phyloP scores from a whole-genome alignment of 2,888 invertebrate species.

The Acanthacorydalis orientalis region DNA sequence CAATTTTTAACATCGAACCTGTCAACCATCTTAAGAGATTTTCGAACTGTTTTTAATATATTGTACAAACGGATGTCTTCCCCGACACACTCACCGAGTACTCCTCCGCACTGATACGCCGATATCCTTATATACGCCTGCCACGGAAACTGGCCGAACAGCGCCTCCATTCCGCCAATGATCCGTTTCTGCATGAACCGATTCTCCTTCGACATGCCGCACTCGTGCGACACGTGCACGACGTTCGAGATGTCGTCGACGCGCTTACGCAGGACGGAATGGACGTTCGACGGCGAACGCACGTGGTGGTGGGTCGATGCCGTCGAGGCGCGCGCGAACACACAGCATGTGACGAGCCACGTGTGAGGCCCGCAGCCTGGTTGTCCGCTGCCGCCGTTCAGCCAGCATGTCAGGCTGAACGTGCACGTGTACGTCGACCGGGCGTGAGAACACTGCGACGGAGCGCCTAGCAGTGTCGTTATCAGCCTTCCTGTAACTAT shows the following conservation, averaged over 20 bases:
- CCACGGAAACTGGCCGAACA: conserved; percentile 69
- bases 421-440: conserved; percentile 46
- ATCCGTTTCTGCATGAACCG: conserved; percentile 51
- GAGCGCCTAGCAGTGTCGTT: conserved; percentile 40
- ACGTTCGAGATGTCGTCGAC: conserved; percentile 9
- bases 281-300: not conserved
- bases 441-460: conserved; percentile 36
- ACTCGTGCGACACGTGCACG: conserved; percentile 29
- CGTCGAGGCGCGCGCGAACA: not conserved
- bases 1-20: too few species aligned
- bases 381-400: conserved; percentile 49
- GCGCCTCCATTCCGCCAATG: conserved; percentile 64
- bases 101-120: conserved; percentile 71
- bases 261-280: conserved; percentile 7
- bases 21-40: too few species aligned
- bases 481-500: conserved; percentile 28
- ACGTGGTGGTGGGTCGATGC: not conserved
- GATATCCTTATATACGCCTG: conserved; percentile 71
- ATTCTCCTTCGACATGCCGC: conserved; percentile 44
- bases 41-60: too few species aligned
- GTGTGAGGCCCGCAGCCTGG: conserved; percentile 47
- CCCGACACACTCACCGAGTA: conserved; percentile 45
- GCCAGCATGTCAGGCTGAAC: conserved; percentile 56
- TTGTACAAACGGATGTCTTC: too few species aligned
- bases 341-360: conserved; percentile 59